Evolutionary conservation across 2,888 invertebrate species (phyloP).

Genomic region (Tanypteryx hageni): DNA sequence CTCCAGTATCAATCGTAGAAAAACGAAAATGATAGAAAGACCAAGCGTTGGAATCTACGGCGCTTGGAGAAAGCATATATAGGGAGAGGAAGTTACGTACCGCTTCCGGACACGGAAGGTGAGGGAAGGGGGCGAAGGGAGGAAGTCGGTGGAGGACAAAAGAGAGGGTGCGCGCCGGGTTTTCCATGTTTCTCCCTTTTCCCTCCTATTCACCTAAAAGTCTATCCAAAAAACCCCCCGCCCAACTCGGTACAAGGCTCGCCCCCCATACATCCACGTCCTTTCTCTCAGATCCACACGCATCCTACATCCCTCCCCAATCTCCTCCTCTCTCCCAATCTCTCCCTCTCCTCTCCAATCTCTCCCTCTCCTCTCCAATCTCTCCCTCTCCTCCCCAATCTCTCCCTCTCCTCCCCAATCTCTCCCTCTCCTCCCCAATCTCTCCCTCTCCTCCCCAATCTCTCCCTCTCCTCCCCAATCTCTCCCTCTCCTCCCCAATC

Average conservation of each 20-base stretch:
- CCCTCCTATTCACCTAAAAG: constrained; percentile 19
- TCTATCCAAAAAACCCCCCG: constrained; percentile 31
- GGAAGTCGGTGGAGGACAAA: not conserved
- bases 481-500: too few relatives aligned
- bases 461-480: not conserved
- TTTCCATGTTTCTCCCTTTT: constrained; percentile 35
- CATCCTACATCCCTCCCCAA: too few relatives aligned
- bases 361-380: too few relatives aligned
- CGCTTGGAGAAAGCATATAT: not conserved
- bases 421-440: not conserved
- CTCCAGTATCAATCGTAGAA: not conserved
- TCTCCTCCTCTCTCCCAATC: not conserved
- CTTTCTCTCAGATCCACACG: not conserved
- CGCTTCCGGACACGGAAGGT: not conserved
- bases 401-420: too few relatives aligned
- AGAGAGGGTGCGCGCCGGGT: not conserved
- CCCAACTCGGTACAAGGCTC: constrained; percentile 30
- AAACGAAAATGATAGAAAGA: not conserved
- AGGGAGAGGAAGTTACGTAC: not conserved
- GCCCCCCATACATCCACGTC: not conserved
- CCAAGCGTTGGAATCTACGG: not conserved
- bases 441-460: too few relatives aligned
- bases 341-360: not conserved
- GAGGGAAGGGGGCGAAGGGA: not conserved
- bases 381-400: not conserved